phyloP scores from a whole-genome alignment of 2,113 vertebrate species.

The Paramormyrops kingsleyae region DNA sequence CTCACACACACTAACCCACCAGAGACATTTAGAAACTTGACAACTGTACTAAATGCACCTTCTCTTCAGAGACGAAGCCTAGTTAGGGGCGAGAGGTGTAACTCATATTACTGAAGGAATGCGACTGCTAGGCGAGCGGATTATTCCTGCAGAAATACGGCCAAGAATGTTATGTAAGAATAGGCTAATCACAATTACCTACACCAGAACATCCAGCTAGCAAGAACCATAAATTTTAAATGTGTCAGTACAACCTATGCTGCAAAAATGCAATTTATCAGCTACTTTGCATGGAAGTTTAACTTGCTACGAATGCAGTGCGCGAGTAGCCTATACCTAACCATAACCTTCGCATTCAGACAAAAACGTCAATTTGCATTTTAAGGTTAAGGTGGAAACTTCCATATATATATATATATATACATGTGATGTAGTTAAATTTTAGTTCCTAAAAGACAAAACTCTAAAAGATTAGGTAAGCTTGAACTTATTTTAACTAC shows the following conservation, averaged over 20 bases:
- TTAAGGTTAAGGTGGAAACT: neutral
- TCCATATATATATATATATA: neutral
- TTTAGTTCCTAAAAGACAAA: neutral
- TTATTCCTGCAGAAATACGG: neutral
- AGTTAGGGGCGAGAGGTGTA: neutral
- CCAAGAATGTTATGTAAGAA: constrained; percentile 1
- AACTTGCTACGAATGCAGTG: neutral
- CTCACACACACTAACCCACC: neutral
- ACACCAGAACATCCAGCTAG: neutral
- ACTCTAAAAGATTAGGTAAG: neutral
- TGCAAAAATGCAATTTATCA: neutral
- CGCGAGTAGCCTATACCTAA: neutral
- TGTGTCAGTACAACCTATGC: neutral
- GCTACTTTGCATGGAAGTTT: neutral
- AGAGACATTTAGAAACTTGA: neutral
- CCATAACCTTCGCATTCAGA: neutral
- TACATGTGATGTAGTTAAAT: neutral
- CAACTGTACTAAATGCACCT: neutral
- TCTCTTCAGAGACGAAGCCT: neutral
- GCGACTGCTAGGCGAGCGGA: neutral
- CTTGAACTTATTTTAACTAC: neutral
- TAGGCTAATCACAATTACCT: neutral
- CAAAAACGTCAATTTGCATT: neutral
- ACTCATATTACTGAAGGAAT: neutral
- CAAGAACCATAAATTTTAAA: neutral